A percentile compares a stretch with the other conserved stretches of the same genome.
Evolutionary conservation across 2,888 invertebrate species (phyloP).

Genomic region (Andrena praecox): DNA sequence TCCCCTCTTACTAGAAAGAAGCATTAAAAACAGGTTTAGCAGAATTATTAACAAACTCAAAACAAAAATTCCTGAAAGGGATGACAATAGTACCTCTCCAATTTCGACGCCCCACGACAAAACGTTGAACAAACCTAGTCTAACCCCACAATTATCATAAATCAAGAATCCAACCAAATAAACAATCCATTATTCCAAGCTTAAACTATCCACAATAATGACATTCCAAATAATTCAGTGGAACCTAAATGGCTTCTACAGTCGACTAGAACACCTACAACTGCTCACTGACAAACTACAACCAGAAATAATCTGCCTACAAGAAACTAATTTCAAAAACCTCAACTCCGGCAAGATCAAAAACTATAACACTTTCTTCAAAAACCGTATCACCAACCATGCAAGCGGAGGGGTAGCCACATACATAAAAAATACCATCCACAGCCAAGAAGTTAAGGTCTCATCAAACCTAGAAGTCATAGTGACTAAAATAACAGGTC

Average conservation of each 20-base stretch:
- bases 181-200: too few species aligned
- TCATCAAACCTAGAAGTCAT: background rate
- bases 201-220: too few species aligned
- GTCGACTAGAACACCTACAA: too few species aligned
- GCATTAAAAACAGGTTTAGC: background rate
- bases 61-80: background rate
- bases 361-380: background rate
- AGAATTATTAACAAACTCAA: background rate
- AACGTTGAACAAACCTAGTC: too few species aligned
- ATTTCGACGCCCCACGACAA: too few species aligned
- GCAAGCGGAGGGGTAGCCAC: constrained; percentile 15
- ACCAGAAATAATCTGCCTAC: too few species aligned
- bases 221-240: too few species aligned
- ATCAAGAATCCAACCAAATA: too few species aligned
- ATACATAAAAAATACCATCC: background rate
- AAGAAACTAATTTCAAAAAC: background rate
- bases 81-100: background rate
- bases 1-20: background rate
- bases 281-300: too few species aligned
- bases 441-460: background rate
- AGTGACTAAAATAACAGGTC: background rate
- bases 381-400: background rate
- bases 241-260: too few species aligned
- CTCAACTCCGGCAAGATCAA: background rate
- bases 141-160: too few species aligned